Base-by-base conservation (phyloP, 2,888 invertebrate species). In the Mimas tiliae region DNA sequence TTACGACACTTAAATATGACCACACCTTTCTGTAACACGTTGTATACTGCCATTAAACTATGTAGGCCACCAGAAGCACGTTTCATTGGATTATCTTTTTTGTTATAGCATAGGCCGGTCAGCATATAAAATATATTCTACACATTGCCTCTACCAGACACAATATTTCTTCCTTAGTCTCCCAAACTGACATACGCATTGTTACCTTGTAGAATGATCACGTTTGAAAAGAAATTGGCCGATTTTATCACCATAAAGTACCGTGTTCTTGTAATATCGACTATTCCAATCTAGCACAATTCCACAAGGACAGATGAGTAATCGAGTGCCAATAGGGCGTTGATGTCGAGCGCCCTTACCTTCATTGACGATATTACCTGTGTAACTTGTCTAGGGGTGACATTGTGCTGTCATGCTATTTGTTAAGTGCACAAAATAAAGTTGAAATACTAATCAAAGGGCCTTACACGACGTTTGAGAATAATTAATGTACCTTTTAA, bases 221-320 rank as follows among this genome's bases (percentile, higher is more conserved):
- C 50, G 38, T 63, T 52, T 52, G 52, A 47, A 66, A 63, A 48
- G 52, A 62, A 64, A 52, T 62, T 62, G 51, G 33, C 19, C 34
- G 64, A 64, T 64, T 58, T 67, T 67, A 64, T 64, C 64, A 58
- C 38, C 38, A 27, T 51, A 64, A 64, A 67, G 52, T 47, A 48
- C 45, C 51, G 58, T 19, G 33, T 27, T 65, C 19, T 33, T 34
- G 16, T 48, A 53, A 38, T 67, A 67, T 65, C 65, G 63, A 12
- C 48, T 51, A 33, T 38, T 51, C 45, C 65, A 63, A 65, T 67
- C 67, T 53, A 65, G 33, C 21, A 62, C 64, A 42, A 63, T 67
- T 65, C 9, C 53, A 19, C 38, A 42, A 58, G 58, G 65, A 16
- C 63, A 16, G 62, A 64, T 67, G 63, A 62, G 55, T 67, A 65